A percentile compares a stretch with the other conserved stretches of the same genome.
Conservation (phyloP, 2,113 vertebrate genomes). For the Cyanoliseus patagonus region DNA sequence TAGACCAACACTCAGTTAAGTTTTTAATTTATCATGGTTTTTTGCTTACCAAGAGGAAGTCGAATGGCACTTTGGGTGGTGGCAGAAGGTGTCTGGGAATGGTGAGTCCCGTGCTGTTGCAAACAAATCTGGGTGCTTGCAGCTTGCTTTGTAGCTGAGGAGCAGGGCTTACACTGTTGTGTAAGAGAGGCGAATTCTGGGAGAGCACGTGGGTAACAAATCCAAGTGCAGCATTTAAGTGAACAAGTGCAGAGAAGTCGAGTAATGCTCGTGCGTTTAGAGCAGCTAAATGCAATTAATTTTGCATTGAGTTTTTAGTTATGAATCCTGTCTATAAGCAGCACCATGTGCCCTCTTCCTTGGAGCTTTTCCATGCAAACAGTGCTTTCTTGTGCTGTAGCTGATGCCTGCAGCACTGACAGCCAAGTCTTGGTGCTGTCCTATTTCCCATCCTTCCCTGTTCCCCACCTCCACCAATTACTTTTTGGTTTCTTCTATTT, state of each 20-base stretch:
- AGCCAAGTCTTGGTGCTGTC: not conserved
- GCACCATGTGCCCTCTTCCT: not conserved
- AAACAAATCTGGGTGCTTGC: accelerated
- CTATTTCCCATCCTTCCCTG: not conserved
- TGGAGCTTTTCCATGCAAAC: not conserved
- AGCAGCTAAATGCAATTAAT: not conserved
- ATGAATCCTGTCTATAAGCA: not conserved
- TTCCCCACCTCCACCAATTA: not conserved
- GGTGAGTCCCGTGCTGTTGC: accelerated
- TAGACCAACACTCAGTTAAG: not conserved
- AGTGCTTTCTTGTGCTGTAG: not conserved
- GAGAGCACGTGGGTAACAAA: accelerated
- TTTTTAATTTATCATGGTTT: not conserved
- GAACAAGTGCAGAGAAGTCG: accelerated
- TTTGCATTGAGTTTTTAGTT: not conserved
- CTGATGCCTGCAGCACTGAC: not conserved
- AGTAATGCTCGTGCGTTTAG: not conserved
- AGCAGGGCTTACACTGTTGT: accelerated
- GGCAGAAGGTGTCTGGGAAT: not conserved
- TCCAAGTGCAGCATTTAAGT: not conserved
- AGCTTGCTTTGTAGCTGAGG: not conserved
- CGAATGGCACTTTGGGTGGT: not conserved
- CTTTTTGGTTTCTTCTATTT: not conserved
- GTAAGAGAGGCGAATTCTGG: not conserved
- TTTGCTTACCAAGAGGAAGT: not conserved